Conservation (phyloP, 2,113 vertebrate genomes). For the Takifugu bimaculatus region DNA sequence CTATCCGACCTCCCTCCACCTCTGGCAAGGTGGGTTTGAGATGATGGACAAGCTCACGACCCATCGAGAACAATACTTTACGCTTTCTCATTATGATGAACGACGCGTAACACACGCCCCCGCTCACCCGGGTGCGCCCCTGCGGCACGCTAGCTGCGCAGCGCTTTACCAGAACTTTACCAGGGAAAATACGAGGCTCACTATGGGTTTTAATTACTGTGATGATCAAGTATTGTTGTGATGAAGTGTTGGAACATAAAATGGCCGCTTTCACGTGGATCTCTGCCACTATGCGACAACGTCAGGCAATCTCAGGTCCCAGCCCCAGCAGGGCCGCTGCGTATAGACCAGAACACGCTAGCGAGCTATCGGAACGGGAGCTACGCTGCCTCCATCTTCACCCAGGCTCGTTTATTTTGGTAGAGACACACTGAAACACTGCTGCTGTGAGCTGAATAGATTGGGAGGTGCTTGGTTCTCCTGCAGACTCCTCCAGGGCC, state of each 20-base stretch:
- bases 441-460: too few species aligned
- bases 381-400: neutral
- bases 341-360: too few species aligned
- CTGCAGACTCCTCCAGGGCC: too few species aligned
- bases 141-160: too few species aligned
- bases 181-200: neutral
- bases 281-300: neutral
- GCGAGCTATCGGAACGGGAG: neutral
- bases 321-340: neutral
- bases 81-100: slow-evolving; percentile 5
- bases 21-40: slow-evolving; percentile 14
- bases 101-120: neutral
- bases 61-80: slow-evolving; percentile 2
- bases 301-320: slow-evolving; percentile 16
- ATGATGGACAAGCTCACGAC: slow-evolving; percentile 9
- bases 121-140: too few species aligned
- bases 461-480: too few species aligned
- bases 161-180: neutral
- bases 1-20: slow-evolving; percentile 2
- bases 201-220: neutral
- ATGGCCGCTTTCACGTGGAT: neutral
- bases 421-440: too few species aligned
- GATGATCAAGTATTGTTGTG: neutral
- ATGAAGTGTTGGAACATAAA: neutral
- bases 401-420: too few species aligned